phyloP scores from a whole-genome alignment of 1,140 invertebrate genomes.

The Argopecten irradians region DNA sequence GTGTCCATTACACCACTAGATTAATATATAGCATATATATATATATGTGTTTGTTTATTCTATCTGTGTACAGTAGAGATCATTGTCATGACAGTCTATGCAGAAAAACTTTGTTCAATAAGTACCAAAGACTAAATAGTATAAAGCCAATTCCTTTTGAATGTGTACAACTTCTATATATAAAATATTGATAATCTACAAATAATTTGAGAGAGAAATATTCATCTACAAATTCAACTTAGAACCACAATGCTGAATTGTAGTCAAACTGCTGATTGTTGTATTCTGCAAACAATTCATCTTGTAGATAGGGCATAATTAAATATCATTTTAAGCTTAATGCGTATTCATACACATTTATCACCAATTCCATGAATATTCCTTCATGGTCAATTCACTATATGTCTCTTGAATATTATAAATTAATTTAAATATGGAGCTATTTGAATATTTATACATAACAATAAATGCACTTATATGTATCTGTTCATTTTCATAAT shows the following conservation, averaged over 20 bases:
- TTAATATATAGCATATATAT: not conserved
- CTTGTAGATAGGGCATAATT: not conserved
- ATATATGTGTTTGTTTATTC: not conserved
- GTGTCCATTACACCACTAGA: not conserved
- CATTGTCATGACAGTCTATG: constrained; percentile 1
- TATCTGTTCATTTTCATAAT: not conserved
- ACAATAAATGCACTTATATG: not conserved
- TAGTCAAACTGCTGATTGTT: constrained; percentile 15
- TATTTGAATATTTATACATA: not conserved
- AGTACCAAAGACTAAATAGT: not conserved
- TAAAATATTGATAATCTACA: not conserved
- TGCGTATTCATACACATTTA: not conserved
- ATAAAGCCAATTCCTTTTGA: not conserved
- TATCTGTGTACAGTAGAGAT: not conserved
- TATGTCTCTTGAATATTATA: not conserved
- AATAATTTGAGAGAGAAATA: constrained; percentile 8
- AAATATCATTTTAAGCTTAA: not conserved
- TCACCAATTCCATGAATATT: not conserved
- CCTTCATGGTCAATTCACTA: not conserved
- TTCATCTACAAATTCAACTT: constrained; percentile 4
- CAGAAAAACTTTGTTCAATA: constrained; percentile 23
- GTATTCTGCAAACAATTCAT: not conserved
- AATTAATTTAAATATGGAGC: not conserved
- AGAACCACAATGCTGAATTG: not conserved
- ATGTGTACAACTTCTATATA: not conserved